These are phyloP conservation scores for Mimas tiliae DNA, from an alignment of 2,888 invertebrate genomes.

Conservation along the genomic window DNA sequence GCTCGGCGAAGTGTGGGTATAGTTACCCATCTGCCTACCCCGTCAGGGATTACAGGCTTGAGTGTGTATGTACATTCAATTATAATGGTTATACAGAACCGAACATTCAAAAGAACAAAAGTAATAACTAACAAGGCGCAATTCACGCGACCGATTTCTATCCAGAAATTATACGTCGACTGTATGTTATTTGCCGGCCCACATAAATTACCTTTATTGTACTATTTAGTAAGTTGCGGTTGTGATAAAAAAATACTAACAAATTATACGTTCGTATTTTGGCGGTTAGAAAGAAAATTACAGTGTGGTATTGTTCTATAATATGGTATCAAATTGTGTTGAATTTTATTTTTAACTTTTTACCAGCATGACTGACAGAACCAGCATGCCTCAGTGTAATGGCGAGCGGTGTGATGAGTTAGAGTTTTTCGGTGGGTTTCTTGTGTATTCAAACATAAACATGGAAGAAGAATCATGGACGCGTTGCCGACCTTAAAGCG, in stretches of 20 bases:
- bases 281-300: slow-evolving; percentile 7
- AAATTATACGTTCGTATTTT: slow-evolving; percentile 10
- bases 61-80: too few relatives aligned
- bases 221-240: slow-evolving; percentile 19
- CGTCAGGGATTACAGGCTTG: too few relatives aligned
- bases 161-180: slow-evolving; percentile 1
- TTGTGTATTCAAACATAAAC: too few relatives aligned
- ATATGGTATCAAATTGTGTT: background rate
- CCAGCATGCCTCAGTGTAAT: too few relatives aligned
- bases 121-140: background rate
- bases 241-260: slow-evolving; percentile 5
- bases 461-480: too few relatives aligned
- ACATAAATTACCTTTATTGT: slow-evolving; percentile 17
- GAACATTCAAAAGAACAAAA: background rate
- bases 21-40: too few relatives aligned
- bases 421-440: too few relatives aligned
- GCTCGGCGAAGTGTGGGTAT: too few relatives aligned
- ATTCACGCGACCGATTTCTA: slow-evolving; percentile 19
- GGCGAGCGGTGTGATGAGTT: too few relatives aligned
- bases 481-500: too few relatives aligned
- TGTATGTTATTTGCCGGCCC: slow-evolving; percentile 17
- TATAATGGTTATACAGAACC: slow-evolving; percentile 5
- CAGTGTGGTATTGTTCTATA: background rate
- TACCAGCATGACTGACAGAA: too few relatives aligned
- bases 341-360: too few relatives aligned